These are phyloP conservation scores for Dufourea novaeangliae DNA, from an alignment of 1,140 invertebrate genomes.

Conservation along the genomic window DNA sequence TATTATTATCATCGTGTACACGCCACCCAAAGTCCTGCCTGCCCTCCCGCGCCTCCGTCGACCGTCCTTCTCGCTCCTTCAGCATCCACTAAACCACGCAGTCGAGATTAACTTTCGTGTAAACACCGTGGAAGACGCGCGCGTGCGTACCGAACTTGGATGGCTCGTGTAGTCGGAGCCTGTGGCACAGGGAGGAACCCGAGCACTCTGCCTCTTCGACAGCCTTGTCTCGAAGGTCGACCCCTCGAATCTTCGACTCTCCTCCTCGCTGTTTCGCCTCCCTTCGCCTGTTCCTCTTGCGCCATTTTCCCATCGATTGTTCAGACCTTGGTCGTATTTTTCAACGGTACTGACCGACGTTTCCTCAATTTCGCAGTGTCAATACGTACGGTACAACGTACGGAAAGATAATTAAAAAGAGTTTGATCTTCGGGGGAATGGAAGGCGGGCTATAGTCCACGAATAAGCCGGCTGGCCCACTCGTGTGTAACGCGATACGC, in stretches of 20 bases:
- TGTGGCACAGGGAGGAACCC: not conserved
- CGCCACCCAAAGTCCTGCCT: conserved; percentile 1
- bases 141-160: conserved; percentile 23
- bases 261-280: not conserved
- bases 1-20: conserved; percentile 72
- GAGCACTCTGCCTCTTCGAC: not conserved
- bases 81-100: conserved; percentile 37
- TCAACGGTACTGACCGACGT: not conserved
- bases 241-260: not conserved
- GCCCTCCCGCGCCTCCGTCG: not conserved
- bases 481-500: conserved; percentile 38
- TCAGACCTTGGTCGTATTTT: not conserved
- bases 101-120: conserved; percentile 70
- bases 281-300: too few species aligned
- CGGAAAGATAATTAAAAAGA: not conserved
- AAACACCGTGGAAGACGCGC: conserved; percentile 57
- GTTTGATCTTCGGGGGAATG: not conserved
- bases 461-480: conserved; percentile 23
- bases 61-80: conserved; percentile 20
- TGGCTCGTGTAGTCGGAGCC: not conserved
- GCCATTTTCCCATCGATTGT: too few species aligned
- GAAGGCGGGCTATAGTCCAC: not conserved
- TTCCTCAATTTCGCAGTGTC: not conserved
- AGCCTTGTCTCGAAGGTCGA: not conserved
- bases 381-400: not conserved